Conservation (phyloP, 2,113 vertebrate species). For the Elaphurus davidianus region DNA sequence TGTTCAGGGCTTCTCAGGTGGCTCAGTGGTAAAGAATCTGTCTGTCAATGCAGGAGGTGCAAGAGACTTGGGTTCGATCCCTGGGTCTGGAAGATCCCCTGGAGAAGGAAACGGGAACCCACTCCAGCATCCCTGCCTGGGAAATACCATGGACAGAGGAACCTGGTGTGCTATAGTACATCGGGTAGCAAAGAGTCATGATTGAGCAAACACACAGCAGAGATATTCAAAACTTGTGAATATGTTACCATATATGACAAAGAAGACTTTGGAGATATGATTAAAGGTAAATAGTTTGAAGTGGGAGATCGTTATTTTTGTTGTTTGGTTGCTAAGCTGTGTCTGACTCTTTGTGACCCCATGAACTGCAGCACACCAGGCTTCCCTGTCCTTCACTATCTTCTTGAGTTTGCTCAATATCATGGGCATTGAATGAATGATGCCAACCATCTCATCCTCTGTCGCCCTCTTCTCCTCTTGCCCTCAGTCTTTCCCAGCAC, state of each 20-base stretch:
- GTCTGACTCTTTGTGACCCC: neutral
- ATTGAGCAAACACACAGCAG: neutral
- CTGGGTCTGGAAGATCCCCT: neutral
- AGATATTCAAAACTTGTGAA: neutral
- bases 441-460: neutral
- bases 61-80: neutral
- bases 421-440: neutral
- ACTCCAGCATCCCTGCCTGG: neutral
- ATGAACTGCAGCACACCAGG: neutral
- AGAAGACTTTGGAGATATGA: neutral
- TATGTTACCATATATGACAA: neutral
- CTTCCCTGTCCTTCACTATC: neutral
- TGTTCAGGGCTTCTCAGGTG: neutral
- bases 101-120: neutral
- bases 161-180: neutral
- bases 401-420: neutral
- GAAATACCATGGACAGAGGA: neutral
- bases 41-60: neutral
- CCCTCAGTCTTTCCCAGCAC: neutral
- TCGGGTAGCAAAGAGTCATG: neutral
- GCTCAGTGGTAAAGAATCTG: neutral
- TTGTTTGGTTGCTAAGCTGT: rapidly evolving
- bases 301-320: neutral
- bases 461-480: neutral
- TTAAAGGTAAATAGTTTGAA: neutral